Conservation (phyloP, 92 coral and sea anemone species). For the Siderastrea radians region DNA sequence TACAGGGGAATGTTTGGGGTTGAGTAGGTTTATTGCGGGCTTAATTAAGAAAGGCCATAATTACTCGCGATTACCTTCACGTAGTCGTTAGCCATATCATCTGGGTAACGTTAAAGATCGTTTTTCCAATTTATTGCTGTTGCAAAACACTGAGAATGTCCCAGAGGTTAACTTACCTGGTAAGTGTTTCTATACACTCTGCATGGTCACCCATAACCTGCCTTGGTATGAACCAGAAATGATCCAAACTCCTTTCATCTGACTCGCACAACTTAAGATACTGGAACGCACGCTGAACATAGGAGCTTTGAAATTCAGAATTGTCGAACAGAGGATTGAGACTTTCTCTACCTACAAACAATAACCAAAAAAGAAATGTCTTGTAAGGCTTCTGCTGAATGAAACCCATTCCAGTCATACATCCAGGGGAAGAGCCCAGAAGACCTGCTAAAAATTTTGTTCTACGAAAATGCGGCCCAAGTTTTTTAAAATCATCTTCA, state of each 20-base stretch:
- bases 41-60: too few species aligned
- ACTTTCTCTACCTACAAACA: background rate
- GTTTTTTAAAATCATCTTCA: too few species aligned
- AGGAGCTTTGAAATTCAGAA: slow-evolving; percentile 71
- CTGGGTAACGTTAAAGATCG: too few species aligned
- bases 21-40: too few species aligned
- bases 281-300: slow-evolving; percentile 89
- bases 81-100: too few species aligned
- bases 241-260: slow-evolving; percentile 66
- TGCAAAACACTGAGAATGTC: too few species aligned
- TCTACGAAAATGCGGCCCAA: too few species aligned
- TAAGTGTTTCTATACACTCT: slow-evolving; percentile 80
- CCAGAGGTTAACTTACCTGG: slow-evolving; percentile 37
- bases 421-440: background rate
- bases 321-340: slow-evolving; percentile 78
- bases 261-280: slow-evolving; percentile 72
- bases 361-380: background rate
- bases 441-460: too few species aligned
- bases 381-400: background rate
- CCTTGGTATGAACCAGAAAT: slow-evolving; percentile 61
- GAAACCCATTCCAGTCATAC: too few species aligned
- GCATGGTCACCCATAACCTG: slow-evolving; percentile 78
- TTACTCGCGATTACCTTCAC: too few species aligned
- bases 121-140: too few species aligned
- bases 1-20: too few species aligned